Base-by-base conservation (phyloP, 2,888 invertebrate species). In the Sepioteuthis lessoniana region DNA sequence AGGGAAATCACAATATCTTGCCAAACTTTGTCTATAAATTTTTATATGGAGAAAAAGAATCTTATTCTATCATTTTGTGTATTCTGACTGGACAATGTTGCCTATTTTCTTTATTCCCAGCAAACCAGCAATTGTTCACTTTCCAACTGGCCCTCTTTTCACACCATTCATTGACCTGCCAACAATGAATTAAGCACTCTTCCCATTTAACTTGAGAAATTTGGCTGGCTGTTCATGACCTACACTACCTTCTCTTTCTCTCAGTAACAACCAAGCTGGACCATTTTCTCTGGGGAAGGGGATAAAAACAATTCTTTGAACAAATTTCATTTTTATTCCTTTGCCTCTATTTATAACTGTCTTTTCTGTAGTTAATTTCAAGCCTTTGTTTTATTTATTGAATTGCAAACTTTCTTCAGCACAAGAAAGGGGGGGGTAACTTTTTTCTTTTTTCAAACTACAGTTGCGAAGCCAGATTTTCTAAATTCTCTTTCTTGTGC, bases 1-100 rank as follows among this genome's bases (percentile, higher is more conserved):
- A 76, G 76, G 76, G 76, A 76, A 76, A 76, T 76, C 76, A 76
- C 76, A 76, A 76, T n/a, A 76, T 76, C 76, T 76, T 76, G 76
- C 76, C 76, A 76, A 76, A 76, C 76, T 76, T 76, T 76, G n/a
- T 76, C 76, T 76, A 76, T 76, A 76, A 76, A 76, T 76, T 76
- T 76, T 76, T 76, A 76, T 76, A 76, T 76, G n/a, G n/a, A 76
- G 76, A 76, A 76, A 76, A 76, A 76, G n/a, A 76, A 76, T 60
- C 60, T 60, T 25, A 60, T 31, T 76, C n/a, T 76, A 76, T 76
- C 76, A 16, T n/a, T 76, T 76, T 76, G 76, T 76, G 76, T 76
- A 76, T 76, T 35, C 25, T n/a, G 13, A 76, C 76, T 76, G 76
- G n/a, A 76, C 76, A 76, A 76, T 76, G 76, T 35, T 76, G 76